phyloP scores from a whole-genome alignment of 1,140 invertebrate species.

The Papilio helenus region DNA sequence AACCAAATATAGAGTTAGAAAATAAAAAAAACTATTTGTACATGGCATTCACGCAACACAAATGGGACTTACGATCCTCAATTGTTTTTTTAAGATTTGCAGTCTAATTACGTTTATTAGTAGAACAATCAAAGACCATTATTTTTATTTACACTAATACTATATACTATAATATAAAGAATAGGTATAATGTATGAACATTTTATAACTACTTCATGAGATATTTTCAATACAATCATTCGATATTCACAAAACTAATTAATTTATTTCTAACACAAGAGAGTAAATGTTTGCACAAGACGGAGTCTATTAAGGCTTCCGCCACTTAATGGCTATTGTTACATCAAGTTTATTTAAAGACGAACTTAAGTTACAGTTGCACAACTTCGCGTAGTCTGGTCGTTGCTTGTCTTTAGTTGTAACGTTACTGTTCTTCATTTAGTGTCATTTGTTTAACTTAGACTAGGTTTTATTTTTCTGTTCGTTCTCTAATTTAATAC shows the following conservation, averaged over 20 bases:
- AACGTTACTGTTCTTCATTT: not conserved
- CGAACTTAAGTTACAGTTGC: not conserved
- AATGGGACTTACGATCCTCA: not conserved
- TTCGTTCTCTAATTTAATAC: not conserved
- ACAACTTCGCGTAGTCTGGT: not conserved
- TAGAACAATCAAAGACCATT: too few relatives aligned
- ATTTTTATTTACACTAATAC: too few relatives aligned
- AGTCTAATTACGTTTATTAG: too few relatives aligned
- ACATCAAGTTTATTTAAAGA: constrained; percentile 27
- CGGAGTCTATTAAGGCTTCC: constrained; percentile 15
- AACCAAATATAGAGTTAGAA: too few relatives aligned
- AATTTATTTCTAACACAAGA: constrained; percentile 2
- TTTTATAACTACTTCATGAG: too few relatives aligned
- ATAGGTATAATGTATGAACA: too few relatives aligned
- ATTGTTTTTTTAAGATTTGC: not conserved
- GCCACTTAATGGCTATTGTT: constrained; percentile 12
- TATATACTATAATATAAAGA: too few relatives aligned
- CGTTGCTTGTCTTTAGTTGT: not conserved
- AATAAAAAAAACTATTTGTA: not conserved
- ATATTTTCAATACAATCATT: not conserved
- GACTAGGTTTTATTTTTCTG: not conserved
- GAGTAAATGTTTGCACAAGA: constrained; percentile 3
- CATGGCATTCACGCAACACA: not conserved
- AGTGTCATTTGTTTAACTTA: constrained; percentile 2
- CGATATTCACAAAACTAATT: constrained; percentile 1